phyloP scores from a whole-genome alignment of 2,113 vertebrate genomes.

The Macheiramphus alcinus region DNA sequence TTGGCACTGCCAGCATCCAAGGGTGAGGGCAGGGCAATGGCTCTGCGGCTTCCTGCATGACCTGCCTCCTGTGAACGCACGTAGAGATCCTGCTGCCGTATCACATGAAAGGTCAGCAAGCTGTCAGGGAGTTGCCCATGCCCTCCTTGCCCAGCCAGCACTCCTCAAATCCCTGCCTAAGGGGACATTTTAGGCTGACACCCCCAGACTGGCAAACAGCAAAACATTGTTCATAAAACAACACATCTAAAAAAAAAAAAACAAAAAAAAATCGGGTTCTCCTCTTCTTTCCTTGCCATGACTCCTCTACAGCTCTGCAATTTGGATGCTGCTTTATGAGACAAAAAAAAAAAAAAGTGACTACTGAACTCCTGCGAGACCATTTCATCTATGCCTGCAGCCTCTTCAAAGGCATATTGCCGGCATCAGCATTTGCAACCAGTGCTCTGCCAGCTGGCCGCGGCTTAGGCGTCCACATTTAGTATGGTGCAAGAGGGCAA shows the following conservation, averaged over 20 bases:
- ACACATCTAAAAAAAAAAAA: neutral
- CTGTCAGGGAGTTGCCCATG: neutral
- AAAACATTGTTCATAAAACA: neutral
- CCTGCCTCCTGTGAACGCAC: neutral
- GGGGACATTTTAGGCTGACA: neutral
- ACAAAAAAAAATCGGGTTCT: neutral
- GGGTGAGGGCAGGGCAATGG: neutral
- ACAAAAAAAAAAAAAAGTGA: neutral
- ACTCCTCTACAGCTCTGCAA: neutral
- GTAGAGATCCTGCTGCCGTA: neutral
- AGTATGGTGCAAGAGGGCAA: neutral
- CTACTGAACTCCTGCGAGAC: neutral
- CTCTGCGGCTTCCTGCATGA: neutral
- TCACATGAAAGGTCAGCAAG: constrained; percentile 8
- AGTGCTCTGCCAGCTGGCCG: constrained; percentile 24
- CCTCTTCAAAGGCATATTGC: constrained; percentile 36
- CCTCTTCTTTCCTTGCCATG: neutral
- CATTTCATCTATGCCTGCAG: neutral
- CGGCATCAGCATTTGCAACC: neutral
- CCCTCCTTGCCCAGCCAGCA: neutral
- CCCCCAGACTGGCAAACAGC: neutral
- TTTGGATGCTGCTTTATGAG: neutral
- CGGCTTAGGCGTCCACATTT: neutral
- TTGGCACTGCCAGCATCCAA: neutral
- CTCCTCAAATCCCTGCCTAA: neutral